Base-by-base conservation (phyloP, 2,113 vertebrate genomes). In the Microcebus lehilahytsara region DNA sequence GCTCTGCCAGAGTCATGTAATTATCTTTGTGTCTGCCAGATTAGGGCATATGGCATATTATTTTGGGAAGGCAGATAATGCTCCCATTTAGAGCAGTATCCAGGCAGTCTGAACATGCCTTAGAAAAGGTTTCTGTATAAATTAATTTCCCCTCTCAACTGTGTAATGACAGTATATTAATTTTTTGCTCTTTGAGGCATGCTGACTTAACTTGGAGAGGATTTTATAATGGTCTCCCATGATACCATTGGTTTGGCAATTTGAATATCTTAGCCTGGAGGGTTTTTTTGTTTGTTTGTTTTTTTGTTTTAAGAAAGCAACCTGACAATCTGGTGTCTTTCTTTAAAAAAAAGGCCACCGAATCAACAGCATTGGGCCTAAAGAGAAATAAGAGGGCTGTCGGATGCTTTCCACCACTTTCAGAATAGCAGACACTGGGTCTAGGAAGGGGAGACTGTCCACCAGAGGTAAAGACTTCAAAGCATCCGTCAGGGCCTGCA, bases 141-240 rank as follows among this genome's bases (percentile, higher is more conserved):
- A 98, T 97, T 98, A 98, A 98, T 98, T 97, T 98, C 56, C 97
- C 96, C 94, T 98, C 94, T 98, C 97, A 98, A 97, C 95, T 97
- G 97, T 97, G 94, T 98, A 98, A 98, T 0, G 96, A 95, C 95
- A 98, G 96, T 97, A 96, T 98, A 97, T 98, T 97, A 98, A 97
- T 97, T 98, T 98, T 97, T 98, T 97, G 97, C 94, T 97, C 96
- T 98, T 97, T 96, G 97, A 98, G 97, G 94, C 97, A 97, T 97
- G 96, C 92, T 80, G 85, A 96, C 85, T 97, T 97, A 97, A 97
- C 90, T 96, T 3, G 4, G 92, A 97, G 69, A 96, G 42, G 90
- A 95, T 98, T 97, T 98, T 97, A 91, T 97, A 97, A 97, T 95
- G 91, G 85, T 95, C 78, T 97, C 96, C 96, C 88, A 84, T 91